Base-by-base conservation (phyloP, 2,888 invertebrate species). In the Crocallis elinguaria region DNA sequence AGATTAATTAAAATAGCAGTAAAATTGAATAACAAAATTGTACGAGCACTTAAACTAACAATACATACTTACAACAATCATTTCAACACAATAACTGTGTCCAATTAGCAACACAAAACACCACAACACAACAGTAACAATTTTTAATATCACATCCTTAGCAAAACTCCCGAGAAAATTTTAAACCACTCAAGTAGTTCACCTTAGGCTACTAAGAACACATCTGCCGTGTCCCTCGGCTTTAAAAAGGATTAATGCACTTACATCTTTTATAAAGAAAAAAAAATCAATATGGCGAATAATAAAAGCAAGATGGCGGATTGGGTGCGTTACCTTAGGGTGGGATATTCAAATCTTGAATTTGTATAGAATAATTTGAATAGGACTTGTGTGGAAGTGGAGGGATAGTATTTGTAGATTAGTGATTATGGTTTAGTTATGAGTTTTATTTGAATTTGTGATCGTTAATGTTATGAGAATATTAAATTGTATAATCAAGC, bases 231-330 rank as follows among this genome's bases (percentile, higher is more conserved):
- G 62, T 63, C 59, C 64, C 64, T 60, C 62, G 58, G 71, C 67
- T 73, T 71, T 71, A 73, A 73, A 73, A 75, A 66, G 74, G 72
- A 79, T 82, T 81, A 79, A 79, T 71, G 72, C 72, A 79, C 75
- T 70, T 69, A 73, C 67, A 67, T 78, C 78, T 80, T 81, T 81
- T 71, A 78, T 79, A 81, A 79, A 82, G 12, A 37, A 84, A 81
- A 78, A 77, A 77, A 79, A 84, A 81, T 78, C 75, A 82, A 84
- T 66, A 84, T 81, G 81, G 82, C 81, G 79, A 74, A 81, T 77
- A 77, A 80, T 73, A 69, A 77, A 71, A 68, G 49, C 79, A 87
- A 88, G 71, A 88, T 89, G 88, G 88, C 86, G 72, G 79, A 56
- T 54, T 84, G 85, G 88, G 88, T 88, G 88, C 56, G 21, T 58